phyloP scores from a whole-genome alignment of 2,888 invertebrate genomes.

The Crossocerus cetratus region DNA sequence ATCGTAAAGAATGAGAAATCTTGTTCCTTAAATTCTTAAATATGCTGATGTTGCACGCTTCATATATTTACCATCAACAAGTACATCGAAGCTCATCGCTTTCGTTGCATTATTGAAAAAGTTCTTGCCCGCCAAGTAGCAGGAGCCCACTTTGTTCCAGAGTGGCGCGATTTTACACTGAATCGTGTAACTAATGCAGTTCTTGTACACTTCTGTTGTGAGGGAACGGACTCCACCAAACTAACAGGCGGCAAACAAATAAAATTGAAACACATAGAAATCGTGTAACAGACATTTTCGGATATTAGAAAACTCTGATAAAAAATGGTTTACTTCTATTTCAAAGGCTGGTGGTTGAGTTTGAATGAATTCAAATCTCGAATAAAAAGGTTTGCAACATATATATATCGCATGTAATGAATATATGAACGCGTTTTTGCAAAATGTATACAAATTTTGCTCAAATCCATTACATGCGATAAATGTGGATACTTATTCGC shows the following conservation, averaged over 20 bases:
- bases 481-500: no score
- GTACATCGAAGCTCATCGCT: constrained; percentile 64
- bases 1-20: no score
- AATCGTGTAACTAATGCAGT: constrained; percentile 70
- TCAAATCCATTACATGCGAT: no score
- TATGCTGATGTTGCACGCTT: neutral
- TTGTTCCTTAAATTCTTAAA: neutral
- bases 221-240: constrained; percentile 55
- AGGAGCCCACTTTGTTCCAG: constrained; percentile 71
- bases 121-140: constrained; percentile 63
- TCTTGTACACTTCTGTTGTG: constrained; percentile 64
- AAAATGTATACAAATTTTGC: no score
- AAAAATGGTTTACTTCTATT: neutral
- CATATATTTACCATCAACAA: constrained; percentile 14
- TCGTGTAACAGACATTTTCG: neutral
- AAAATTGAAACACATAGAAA: constrained; percentile 2
- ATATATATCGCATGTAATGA: no score
- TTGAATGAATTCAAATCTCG: no score
- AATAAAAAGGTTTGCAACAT: no score
- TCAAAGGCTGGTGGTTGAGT: neutral
- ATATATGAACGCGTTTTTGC: no score
- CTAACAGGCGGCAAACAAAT: constrained; percentile 37
- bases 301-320: neutral
- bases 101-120: constrained; percentile 59
- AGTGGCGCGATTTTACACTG: constrained; percentile 66